Evolutionary conservation across 2,888 invertebrate genomes (phyloP), one percentile per base, ranked within the genome.

Genomic region (Candidula unifasciata): DNA sequence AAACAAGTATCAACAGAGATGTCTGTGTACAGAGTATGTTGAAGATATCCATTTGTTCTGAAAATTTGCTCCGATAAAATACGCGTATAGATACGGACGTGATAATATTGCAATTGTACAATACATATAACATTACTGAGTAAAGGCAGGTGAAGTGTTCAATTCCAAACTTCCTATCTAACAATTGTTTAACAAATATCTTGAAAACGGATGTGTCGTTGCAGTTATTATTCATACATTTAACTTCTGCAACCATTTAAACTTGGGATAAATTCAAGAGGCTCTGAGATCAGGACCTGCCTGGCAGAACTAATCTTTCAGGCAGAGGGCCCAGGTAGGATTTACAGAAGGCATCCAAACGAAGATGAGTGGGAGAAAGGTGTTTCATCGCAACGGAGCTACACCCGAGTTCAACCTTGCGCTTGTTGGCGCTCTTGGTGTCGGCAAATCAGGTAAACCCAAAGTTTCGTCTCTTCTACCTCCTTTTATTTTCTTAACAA

Each of bases 341-440:
- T 2, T 3, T 3, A 52, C 16, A 66, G 44, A 35, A 37, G 44
- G 3, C 37, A 27, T 2, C 44, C 44, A 68, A 30, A 5, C 52
- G 13, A 52, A 52, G 10, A 89, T 89, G 89, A 88, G 88, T 74
- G 88, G 88, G 13, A 86, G 87, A 71, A 85, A 86, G 71, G 37
- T 74, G 27, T 83, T 86, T 30, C 88, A 87, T 74, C 84, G 86
- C 33, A 87, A 87, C 80, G 87, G 87, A 3, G 84, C 88, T 0
- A 35, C 86, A 16, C 86, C 88, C 57, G 90, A 91, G 84, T 90
- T 89, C 71, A 91, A 91, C 80, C 89, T 91, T 24, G 91, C 89
- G 60, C 81, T 97, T 10, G 94, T 97, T 54, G 97, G 97, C 5
- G 96, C 96, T 91, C 95, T 96, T 35, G 97, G 96, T 74, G 96